These are phyloP conservation scores for Astreopora myriophthalma DNA, from an alignment of 64 coral and sea anemone species.

Conservation along the genomic window DNA sequence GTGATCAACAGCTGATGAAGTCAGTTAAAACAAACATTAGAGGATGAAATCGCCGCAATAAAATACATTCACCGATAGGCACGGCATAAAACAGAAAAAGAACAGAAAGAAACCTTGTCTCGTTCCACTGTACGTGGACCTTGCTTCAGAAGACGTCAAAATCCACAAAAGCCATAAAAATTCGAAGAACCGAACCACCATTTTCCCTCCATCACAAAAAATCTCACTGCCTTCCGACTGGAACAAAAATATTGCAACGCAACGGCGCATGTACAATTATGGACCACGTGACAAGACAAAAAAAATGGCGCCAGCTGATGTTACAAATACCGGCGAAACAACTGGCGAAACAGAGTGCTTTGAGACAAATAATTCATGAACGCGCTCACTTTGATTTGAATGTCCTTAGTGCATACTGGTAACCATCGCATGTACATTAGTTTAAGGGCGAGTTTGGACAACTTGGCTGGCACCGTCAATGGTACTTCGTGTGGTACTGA, in stretches of 20 bases:
- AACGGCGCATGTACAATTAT: conserved; percentile 68
- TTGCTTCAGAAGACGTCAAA: conserved; percentile 50
- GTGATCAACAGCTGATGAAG: conserved; percentile 67
- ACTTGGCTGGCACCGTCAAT: too few species aligned
- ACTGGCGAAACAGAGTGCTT: too few species aligned
- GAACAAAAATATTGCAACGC: conserved; percentile 84
- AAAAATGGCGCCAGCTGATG: not conserved
- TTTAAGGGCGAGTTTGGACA: too few species aligned
- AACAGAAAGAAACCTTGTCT: not conserved
- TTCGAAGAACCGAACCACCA: conserved; percentile 74
- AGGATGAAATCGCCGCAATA: not conserved
- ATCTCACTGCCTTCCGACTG: conserved; percentile 70
- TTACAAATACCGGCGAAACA: not conserved
- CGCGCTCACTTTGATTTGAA: not conserved
- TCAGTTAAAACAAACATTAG: conserved; percentile 73
- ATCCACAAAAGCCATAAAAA: conserved; percentile 86
- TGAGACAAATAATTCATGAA: not conserved
- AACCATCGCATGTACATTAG: too few species aligned
- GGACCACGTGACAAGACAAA: conserved; percentile 70
- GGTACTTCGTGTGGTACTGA: too few species aligned
- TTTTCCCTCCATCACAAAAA: conserved; percentile 96
- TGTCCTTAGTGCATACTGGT: too few species aligned
- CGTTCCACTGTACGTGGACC: not conserved
- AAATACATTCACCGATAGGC: not conserved
- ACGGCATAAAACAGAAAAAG: not conserved